Base-by-base conservation (phyloP, 2,888 invertebrate genomes). In the Entomobrya multifasciata region DNA sequence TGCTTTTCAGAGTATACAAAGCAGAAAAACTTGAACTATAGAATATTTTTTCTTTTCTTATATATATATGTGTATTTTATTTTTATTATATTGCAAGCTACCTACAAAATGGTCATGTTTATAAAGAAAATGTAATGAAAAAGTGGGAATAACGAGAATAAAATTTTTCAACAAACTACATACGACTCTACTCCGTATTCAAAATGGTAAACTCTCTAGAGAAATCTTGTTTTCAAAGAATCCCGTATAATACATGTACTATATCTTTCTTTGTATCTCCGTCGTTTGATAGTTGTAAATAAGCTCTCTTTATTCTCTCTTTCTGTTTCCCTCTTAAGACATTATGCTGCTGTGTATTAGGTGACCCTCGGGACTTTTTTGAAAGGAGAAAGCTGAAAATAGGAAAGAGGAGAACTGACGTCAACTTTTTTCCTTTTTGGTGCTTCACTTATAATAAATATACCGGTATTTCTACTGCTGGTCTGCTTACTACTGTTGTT, bases 251-350 rank as follows among this genome's bases (percentile, higher is more conserved):
- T 36, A 36, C 36, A 36, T 6, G 36, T 36, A 72, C 30, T 30
- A 44, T 25, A 22, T 70, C 47, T 20, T 0, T 22, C 27, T 25
- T 20, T 70, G 20, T 65, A 79, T 65, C 79, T 80, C 55, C 41
- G 13, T 67, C 55, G 49, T 67, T 47, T 65, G 79, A 65, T 79
- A 79, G 79, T 67, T 36, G 79, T 80, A 80, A 80, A 67, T 80
- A 80, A 65, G 67, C 79, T 80, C 36, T 36, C 36, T 62, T 72
- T 72, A 49, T 70, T 49, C 70, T 72, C 36, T 36, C 36, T 36
- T 8, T 36, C 36, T 36, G 5, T 36, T 8, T 36, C 5, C 8
- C 36, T 36, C 72, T 47, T 78, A 62, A 47, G 62, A 62, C 62
- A 62, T 25, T 10, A 77, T 60, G 57, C n/a, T 36, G 36, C 36